These are phyloP conservation scores for Amblyjoppa proteus DNA, from an alignment of 2,888 invertebrate genomes.

Conservation along the genomic window DNA sequence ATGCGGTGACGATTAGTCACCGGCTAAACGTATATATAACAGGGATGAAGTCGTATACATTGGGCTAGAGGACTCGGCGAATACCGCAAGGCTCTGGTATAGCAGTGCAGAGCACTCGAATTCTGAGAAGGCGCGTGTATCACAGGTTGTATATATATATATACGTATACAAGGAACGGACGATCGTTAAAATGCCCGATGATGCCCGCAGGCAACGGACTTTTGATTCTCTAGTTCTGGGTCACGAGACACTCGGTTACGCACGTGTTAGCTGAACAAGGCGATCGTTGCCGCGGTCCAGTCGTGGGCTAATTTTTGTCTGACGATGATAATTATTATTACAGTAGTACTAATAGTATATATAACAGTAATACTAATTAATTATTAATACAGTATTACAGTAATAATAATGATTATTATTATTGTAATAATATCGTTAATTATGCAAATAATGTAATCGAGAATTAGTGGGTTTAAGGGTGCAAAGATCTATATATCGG, in stretches of 20 bases:
- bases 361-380: too few species aligned
- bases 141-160: slow-evolving; percentile 1
- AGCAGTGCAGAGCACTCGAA: slow-evolving; percentile 3
- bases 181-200: slow-evolving; percentile 23
- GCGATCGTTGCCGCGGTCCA: slow-evolving; percentile 1
- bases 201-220: slow-evolving; percentile 60
- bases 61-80: slow-evolving; percentile 4
- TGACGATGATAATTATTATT: neutral
- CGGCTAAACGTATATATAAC: neutral
- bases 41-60: neutral
- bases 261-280: slow-evolving; percentile 50
- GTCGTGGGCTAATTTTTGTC: neutral
- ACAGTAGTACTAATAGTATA: too few species aligned
- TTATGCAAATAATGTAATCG: neutral
- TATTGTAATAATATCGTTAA: neutral
- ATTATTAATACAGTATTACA: too few species aligned
- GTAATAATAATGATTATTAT: neutral
- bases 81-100: slow-evolving; percentile 2
- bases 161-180: neutral
- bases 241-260: slow-evolving; percentile 64
- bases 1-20: slow-evolving; percentile 10
- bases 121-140: neutral
- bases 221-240: slow-evolving; percentile 66
- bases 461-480: neutral
- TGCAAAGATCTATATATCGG: neutral